phyloP scores from a whole-genome alignment of 2,797 vertebrate genomes.

The Hydrophis major region DNA sequence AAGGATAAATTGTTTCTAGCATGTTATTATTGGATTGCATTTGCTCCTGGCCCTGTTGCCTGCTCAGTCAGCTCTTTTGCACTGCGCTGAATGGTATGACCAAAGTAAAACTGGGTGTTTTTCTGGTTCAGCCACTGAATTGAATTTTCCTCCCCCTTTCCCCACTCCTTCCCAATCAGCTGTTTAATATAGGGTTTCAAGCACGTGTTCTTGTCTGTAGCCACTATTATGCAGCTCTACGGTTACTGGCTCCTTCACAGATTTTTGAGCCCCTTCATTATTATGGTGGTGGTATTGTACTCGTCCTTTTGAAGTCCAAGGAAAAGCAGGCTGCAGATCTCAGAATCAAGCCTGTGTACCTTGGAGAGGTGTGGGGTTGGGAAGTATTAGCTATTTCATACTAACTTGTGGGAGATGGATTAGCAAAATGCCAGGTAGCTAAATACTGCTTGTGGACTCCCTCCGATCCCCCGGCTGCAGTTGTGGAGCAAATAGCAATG shows the following conservation, averaged over 20 bases:
- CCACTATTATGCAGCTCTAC: neutral
- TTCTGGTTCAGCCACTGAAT: neutral
- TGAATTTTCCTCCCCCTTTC: neutral
- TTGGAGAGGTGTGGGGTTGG: slow-evolving; percentile 47
- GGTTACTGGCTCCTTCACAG: neutral
- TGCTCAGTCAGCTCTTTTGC: neutral
- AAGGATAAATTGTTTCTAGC: neutral
- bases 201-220: neutral
- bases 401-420: slow-evolving; percentile 57
- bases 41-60: neutral
- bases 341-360: slow-evolving; percentile 34
- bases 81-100: neutral
- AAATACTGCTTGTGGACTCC: slow-evolving; percentile 59
- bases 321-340: slow-evolving; percentile 31
- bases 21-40: neutral
- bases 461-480: slow-evolving; percentile 61
- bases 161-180: neutral
- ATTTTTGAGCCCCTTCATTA: neutral
- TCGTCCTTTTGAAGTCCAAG: slow-evolving; percentile 15
- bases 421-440: slow-evolving; percentile 59
- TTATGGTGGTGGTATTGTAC: neutral
- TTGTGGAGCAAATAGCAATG: slow-evolving; percentile 66
- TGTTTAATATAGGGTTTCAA: neutral
- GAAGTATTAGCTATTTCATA: slow-evolving; percentile 50
- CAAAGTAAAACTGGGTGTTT: neutral